phyloP scores from a whole-genome alignment of 2,113 vertebrate species.

The Pelodiscus sinensis region DNA sequence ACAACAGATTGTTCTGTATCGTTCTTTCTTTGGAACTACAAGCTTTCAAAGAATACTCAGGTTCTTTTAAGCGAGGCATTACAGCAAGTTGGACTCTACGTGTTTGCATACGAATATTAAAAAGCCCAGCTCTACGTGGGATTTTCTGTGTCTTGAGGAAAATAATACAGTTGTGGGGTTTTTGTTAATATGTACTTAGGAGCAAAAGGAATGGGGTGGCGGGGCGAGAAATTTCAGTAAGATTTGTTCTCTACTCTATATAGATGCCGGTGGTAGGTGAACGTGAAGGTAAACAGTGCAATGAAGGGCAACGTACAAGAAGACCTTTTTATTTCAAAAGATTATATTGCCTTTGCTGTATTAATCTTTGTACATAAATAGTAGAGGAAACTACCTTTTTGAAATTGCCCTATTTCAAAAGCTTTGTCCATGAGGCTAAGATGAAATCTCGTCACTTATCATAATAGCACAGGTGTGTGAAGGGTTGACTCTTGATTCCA shows the following conservation, averaged over 20 bases:
- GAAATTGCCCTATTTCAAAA: background rate
- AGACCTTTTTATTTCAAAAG: background rate
- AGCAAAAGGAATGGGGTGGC: background rate
- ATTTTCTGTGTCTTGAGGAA: background rate
- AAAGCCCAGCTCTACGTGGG: constrained; percentile 21
- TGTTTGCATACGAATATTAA: constrained; percentile 59
- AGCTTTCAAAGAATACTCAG: constrained; percentile 42
- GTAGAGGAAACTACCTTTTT: background rate
- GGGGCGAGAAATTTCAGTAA: background rate
- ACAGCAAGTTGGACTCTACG: background rate
- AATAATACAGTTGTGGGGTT: constrained; percentile 40
- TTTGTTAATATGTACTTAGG: background rate
- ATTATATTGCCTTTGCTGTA: background rate
- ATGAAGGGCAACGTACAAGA: background rate
- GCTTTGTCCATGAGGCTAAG: rapidly evolving
- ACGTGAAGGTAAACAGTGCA: background rate
- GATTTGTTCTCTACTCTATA: background rate
- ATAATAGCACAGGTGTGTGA: rapidly evolving
- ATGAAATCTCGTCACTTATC: background rate
- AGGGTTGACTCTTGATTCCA: rapidly evolving
- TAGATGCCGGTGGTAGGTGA: background rate
- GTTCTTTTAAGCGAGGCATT: constrained; percentile 47
- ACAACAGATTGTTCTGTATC: constrained; percentile 30
- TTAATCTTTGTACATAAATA: background rate
- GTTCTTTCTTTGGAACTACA: constrained; percentile 35